phyloP scores from a whole-genome alignment of 2,888 invertebrate species.

The Tiliacea citrago region DNA sequence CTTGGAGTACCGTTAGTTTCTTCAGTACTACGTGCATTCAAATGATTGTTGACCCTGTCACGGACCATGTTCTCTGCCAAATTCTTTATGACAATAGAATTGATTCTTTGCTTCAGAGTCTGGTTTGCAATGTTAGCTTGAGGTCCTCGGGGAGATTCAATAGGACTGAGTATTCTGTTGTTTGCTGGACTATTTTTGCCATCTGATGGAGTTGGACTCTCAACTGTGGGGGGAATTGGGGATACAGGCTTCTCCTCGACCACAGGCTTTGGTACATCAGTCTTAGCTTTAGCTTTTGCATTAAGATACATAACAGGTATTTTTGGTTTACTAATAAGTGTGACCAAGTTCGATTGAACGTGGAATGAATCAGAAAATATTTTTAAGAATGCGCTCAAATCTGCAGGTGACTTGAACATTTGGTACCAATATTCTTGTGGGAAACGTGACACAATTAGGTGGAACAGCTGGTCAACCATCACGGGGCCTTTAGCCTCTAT shows the following conservation, averaged over 20 bases:
- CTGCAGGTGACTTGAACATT: slow-evolving; percentile 97
- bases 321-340: slow-evolving; percentile 94
- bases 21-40: slow-evolving; percentile 85
- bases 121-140: slow-evolving; percentile 92
- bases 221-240: slow-evolving; percentile 81
- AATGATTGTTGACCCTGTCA: slow-evolving; percentile 87
- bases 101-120: slow-evolving; percentile 96
- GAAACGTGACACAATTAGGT: slow-evolving; percentile 94
- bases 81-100: slow-evolving; percentile 96
- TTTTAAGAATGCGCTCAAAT: slow-evolving; percentile 97
- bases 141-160: slow-evolving; percentile 87
- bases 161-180: slow-evolving; percentile 88
- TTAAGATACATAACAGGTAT: slow-evolving; percentile 91
- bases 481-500: slow-evolving; percentile 96
- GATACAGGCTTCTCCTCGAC: slow-evolving; percentile 83
- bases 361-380: slow-evolving; percentile 98
- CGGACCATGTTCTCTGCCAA: slow-evolving; percentile 95
- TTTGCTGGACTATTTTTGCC: slow-evolving; percentile 85
- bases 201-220: slow-evolving; percentile 88
- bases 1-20: slow-evolving; percentile 86
- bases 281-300: slow-evolving; percentile 88
- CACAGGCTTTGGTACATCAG: slow-evolving; percentile 88
- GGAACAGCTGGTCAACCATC: slow-evolving; percentile 96
- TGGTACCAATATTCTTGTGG: slow-evolving; percentile 95
- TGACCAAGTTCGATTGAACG: slow-evolving; percentile 97